Conservation (phyloP, 2,113 vertebrate genomes). For the Gracilinanus agilis region DNA sequence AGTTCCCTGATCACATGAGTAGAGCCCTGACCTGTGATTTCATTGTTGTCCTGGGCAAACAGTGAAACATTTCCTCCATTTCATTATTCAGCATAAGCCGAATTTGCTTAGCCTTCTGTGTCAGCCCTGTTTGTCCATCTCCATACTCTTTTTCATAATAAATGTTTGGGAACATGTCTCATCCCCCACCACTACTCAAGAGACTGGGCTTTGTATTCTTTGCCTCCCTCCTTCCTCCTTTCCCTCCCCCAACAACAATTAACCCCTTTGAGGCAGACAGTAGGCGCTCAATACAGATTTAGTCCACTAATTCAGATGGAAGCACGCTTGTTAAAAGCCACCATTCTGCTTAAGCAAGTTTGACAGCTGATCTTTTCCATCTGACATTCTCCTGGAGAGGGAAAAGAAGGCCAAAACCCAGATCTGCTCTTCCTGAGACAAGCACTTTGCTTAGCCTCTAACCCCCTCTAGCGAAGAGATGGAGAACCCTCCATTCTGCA, state of each 20-base stretch:
- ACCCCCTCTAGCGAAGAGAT: conserved; percentile 71
- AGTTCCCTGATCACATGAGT: too few species aligned
- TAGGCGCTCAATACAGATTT: neutral
- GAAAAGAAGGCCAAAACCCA: neutral
- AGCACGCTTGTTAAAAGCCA: neutral
- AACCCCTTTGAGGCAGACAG: neutral
- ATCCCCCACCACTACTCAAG: neutral
- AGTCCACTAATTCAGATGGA: neutral
- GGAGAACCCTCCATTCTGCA: conserved; percentile 1
- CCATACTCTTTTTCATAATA: neutral
- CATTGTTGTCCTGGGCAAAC: neutral
- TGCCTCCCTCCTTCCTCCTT: too few species aligned
- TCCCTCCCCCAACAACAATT: too few species aligned
- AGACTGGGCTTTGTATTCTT: neutral
- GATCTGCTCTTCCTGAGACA: neutral
- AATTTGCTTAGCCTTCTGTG: neutral
- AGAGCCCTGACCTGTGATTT: neutral
- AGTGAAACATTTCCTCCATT: neutral
- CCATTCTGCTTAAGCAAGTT: neutral
- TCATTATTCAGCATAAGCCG: neutral
- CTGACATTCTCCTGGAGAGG: neutral
- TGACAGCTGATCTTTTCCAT: neutral
- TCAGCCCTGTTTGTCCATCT: neutral
- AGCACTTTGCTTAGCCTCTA: conserved; percentile 39
- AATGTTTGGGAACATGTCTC: neutral